These are phyloP conservation scores for Cyclina sinensis DNA, from an alignment of 1,140 invertebrate genomes.

Conservation along the genomic window DNA sequence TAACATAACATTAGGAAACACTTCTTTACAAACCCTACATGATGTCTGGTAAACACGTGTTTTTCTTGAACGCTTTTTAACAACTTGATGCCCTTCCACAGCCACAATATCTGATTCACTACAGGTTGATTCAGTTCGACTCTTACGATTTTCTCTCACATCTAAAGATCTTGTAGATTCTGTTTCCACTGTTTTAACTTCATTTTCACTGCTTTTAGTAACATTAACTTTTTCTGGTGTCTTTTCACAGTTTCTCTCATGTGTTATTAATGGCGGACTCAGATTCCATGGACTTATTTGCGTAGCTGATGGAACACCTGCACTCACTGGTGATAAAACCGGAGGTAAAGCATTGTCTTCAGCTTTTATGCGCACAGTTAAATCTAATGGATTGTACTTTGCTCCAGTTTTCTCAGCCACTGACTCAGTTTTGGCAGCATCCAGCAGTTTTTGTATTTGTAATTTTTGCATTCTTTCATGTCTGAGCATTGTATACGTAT, in stretches of 20 bases:
- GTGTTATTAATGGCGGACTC: conserved; percentile 59
- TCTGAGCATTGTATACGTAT: conserved; percentile 54
- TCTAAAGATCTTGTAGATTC: neutral
- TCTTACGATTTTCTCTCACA: conserved; percentile 1
- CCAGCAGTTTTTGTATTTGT: neutral
- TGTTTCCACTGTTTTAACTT: neutral
- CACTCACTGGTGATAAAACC: conserved; percentile 50
- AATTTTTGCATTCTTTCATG: conserved; percentile 47
- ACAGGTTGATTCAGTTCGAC: conserved; percentile 45
- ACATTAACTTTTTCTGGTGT: neutral
- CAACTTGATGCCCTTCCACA: conserved; percentile 16
- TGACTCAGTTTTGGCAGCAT: neutral
- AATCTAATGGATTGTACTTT: conserved; percentile 60
- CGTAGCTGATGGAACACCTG: conserved; percentile 10
- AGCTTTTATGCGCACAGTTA: conserved; percentile 44
- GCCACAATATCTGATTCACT: conserved; percentile 42
- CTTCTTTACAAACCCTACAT: conserved; percentile 58
- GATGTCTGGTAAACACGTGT: conserved; percentile 63
- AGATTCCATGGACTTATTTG: conserved; percentile 25
- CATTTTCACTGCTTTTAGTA: neutral
- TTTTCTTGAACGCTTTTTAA: conserved; percentile 46
- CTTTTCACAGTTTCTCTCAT: conserved; percentile 18
- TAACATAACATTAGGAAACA: conserved; percentile 59
- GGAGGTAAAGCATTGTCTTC: conserved; percentile 45
- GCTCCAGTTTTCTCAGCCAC: neutral